These are phyloP conservation scores for Bugula neritina DNA, from an alignment of 2,888 invertebrate genomes.

Conservation along the genomic window DNA sequence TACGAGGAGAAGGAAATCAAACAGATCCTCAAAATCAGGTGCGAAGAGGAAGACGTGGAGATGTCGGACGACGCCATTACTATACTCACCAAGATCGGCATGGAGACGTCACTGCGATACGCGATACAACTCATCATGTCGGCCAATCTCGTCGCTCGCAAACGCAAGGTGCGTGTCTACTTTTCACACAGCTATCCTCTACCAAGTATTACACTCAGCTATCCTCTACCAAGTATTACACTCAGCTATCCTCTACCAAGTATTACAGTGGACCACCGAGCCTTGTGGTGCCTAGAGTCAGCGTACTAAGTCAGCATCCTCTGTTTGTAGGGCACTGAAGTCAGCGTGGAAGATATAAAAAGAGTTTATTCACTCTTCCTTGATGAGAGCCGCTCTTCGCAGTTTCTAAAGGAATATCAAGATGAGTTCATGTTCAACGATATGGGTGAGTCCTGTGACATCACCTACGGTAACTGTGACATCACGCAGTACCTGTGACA, in stretches of 20 bases:
- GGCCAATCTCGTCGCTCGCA: slow-evolving; percentile 83
- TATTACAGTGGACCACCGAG: no score
- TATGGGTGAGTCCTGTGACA: slow-evolving; percentile 27
- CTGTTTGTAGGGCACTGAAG: slow-evolving; percentile 60
- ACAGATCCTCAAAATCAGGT: slow-evolving; percentile 85
- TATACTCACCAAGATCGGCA: slow-evolving; percentile 84
- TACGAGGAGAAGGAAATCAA: slow-evolving; percentile 82
- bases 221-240: no score
- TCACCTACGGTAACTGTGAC: not conserved
- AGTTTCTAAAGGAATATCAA: slow-evolving; percentile 89
- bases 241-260: no score
- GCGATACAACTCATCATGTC: slow-evolving; percentile 96
- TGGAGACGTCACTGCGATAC: slow-evolving; percentile 88
- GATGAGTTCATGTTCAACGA: slow-evolving; percentile 83
- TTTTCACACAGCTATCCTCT: no score
- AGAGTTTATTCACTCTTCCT: slow-evolving; percentile 88
- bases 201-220: no score
- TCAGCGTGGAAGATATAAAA: slow-evolving; percentile 78
- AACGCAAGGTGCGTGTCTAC: slow-evolving; percentile 68
- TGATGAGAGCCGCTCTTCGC: slow-evolving; percentile 86
- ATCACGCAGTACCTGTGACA: not conserved
- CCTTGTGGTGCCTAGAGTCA: no score
- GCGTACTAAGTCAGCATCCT: no score
- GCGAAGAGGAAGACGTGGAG: slow-evolving; percentile 96
- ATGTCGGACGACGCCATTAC: slow-evolving; percentile 83